Evolutionary conservation across 2,888 invertebrate species (phyloP).

Genomic region (Ophion costatus): DNA sequence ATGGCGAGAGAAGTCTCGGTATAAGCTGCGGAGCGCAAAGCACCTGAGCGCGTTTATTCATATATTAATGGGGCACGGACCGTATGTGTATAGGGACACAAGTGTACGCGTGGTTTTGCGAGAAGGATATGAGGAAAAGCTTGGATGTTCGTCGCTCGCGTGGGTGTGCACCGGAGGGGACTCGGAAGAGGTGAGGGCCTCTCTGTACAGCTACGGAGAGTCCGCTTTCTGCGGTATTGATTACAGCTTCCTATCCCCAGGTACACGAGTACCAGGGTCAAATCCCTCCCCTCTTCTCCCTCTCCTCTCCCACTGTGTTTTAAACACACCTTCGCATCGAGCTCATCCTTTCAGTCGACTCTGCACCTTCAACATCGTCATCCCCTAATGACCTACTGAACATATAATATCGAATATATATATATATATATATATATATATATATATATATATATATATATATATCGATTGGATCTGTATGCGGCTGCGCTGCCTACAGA

Average conservation of each 20-base stretch:
- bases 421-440: no score
- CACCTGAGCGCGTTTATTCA: constrained; percentile 33
- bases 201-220: constrained; percentile 67
- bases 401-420: no score
- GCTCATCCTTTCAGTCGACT: constrained; percentile 22
- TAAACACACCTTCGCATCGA: constrained; percentile 30
- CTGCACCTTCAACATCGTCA: constrained; percentile 45
- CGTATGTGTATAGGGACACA: neutral
- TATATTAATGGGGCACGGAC: constrained; percentile 14
- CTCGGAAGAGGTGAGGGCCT: constrained; percentile 52
- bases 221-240: constrained; percentile 81
- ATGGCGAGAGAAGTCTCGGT: constrained; percentile 8
- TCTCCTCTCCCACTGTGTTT: constrained; percentile 50
- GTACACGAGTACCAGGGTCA: constrained; percentile 80
- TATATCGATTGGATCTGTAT: no score
- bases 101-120: neutral
- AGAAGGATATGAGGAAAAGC: neutral
- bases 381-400: constrained; percentile 15
- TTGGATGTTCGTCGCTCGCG: constrained; percentile 12
- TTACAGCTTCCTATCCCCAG: constrained; percentile 82
- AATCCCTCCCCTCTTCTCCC: constrained; percentile 71
- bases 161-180: constrained; percentile 38
- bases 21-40: constrained; percentile 3
- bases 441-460: no score
- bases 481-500: no score